A percentile compares a stretch with the other conserved stretches of the same genome.
Evolutionary conservation across 2,888 invertebrate genomes (phyloP).

Genomic region (Fragum whitleyi): DNA sequence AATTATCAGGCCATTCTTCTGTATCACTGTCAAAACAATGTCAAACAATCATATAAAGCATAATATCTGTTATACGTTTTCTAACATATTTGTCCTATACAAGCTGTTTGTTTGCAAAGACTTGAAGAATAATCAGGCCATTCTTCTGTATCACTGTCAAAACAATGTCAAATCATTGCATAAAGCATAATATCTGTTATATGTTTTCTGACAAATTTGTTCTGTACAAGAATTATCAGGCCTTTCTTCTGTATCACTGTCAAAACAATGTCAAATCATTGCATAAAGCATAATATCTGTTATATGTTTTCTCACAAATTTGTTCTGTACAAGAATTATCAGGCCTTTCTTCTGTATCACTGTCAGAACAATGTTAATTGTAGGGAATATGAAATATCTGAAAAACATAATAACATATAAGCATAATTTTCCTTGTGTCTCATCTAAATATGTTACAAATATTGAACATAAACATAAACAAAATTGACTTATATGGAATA

Average conservation of each 20-base stretch:
- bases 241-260: no score
- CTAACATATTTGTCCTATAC: conserved; percentile 60
- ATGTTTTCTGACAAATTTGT: conserved; percentile 57
- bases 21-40: conserved; percentile 76
- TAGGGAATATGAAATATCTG: no score
- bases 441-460: no score
- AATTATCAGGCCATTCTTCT: conserved; percentile 79
- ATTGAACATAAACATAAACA: no score
- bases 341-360: conserved; percentile 81
- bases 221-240: no score
- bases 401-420: no score
- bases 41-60: conserved; percentile 43
- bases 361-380: no score
- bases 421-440: no score
- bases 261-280: no score
- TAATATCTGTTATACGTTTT: conserved; percentile 63
- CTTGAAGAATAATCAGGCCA: conserved; percentile 79
- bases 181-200: conserved; percentile 64
- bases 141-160: conserved; percentile 80
- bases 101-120: conserved; percentile 69
- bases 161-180: not conserved
- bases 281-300: conserved; percentile 56
- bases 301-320: conserved; percentile 63
- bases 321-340: conserved; percentile 66
- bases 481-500: no score